Conservation (phyloP, 1,140 invertebrate genomes). For the Bombus sylvicola region DNA sequence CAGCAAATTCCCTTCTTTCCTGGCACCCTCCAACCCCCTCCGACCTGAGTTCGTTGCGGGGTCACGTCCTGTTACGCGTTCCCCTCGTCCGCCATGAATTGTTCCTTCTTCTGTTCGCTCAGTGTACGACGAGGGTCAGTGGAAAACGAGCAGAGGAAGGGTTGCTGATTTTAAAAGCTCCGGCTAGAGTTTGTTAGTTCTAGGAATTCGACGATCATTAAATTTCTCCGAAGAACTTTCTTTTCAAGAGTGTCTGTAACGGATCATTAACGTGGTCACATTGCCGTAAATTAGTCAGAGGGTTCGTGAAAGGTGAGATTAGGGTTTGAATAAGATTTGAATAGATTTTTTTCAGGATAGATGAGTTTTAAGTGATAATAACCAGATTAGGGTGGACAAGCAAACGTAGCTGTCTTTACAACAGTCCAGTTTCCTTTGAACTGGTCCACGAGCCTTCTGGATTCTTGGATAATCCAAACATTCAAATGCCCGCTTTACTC, state of each 20-base stretch:
- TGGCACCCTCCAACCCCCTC: constrained; percentile 38
- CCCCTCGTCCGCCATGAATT: constrained; percentile 26
- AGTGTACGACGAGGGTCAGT: background rate
- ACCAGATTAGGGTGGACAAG: background rate
- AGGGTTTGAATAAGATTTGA: background rate
- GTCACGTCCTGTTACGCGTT: constrained; percentile 57
- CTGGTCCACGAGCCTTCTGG: constrained; percentile 24
- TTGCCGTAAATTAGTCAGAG: background rate
- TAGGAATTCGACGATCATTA: background rate
- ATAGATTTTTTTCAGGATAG: background rate
- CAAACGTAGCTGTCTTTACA: background rate
- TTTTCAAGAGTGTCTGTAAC: background rate
- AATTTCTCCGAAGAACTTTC: background rate
- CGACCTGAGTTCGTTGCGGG: background rate
- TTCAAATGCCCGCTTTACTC: constrained; percentile 26
- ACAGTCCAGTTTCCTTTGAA: constrained; percentile 29
- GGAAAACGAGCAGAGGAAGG: constrained; percentile 12
- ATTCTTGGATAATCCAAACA: constrained; percentile 43
- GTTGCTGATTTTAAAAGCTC: constrained; percentile 28
- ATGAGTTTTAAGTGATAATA: background rate
- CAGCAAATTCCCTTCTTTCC: constrained; percentile 52
- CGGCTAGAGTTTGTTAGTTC: background rate
- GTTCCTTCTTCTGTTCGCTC: constrained; percentile 30
- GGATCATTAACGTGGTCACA: background rate
- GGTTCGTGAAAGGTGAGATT: background rate